phyloP scores from a whole-genome alignment of 2,888 invertebrate genomes.

The Eledone cirrhosa region DNA sequence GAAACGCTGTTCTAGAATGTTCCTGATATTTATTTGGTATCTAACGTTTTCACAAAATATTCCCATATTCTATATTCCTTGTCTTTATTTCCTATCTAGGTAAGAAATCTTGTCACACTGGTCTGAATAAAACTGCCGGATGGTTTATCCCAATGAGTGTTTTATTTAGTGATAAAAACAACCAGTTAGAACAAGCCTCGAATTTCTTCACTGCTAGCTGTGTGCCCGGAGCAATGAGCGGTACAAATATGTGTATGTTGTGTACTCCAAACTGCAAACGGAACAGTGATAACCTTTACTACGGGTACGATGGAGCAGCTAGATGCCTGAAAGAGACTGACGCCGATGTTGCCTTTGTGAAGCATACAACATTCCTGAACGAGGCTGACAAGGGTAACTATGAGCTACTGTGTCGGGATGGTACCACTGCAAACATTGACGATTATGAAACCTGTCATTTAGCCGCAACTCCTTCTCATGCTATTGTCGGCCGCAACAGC shows the following conservation, averaged over 20 bases:
- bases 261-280: conserved; percentile 65
- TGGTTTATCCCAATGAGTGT: conserved; percentile 94
- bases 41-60: no score
- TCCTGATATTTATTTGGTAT: no score
- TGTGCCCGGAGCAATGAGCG: conserved; percentile 85
- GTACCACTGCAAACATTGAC: conserved; percentile 80
- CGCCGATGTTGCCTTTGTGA: conserved; percentile 83
- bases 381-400: conserved; percentile 69
- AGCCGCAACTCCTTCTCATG: conserved; percentile 86
- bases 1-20: no score
- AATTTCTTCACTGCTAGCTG: conserved; percentile 94
- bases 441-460: conserved; percentile 85
- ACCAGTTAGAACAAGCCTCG: conserved; percentile 68
- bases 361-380: conserved; percentile 70
- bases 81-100: conserved; percentile 66
- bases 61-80: no score
- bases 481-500: conserved; percentile 78
- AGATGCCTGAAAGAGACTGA: conserved; percentile 84
- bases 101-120: conserved; percentile 85
- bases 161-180: conserved; percentile 73
- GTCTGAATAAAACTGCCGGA: conserved; percentile 88
- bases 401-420: conserved; percentile 62
- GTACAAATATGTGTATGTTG: conserved; percentile 70
- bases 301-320: conserved; percentile 76
- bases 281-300: conserved; percentile 70